Percentiles rank a stretch among this genome's conserved stretches.
Conservation (phyloP, 1,140 invertebrate species). For the Drosophila azteca region DNA sequence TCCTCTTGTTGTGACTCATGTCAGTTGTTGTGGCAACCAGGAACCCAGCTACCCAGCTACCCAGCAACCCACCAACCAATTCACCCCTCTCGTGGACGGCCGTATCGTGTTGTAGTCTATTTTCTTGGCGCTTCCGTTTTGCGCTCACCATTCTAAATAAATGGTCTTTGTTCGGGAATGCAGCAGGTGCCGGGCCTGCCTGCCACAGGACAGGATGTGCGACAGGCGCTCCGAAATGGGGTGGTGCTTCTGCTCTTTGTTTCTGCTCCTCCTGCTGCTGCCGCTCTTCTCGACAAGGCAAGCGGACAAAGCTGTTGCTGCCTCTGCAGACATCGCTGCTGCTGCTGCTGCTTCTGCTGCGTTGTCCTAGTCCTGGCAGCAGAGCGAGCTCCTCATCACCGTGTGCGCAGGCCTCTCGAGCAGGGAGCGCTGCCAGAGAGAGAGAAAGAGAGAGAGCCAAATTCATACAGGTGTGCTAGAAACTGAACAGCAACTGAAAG, state of each 20-base stretch:
- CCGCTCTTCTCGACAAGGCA: constrained; percentile 3
- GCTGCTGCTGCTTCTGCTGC: constrained; percentile 17
- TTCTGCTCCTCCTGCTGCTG: background rate
- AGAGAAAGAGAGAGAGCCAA: constrained; percentile 25
- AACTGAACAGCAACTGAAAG: background rate
- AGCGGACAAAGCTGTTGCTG: constrained; percentile 51
- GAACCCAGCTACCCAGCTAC: constrained; percentile 1
- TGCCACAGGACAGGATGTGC: constrained; percentile 62
- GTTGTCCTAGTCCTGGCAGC: constrained; percentile 73
- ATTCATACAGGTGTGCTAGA: constrained; percentile 67
- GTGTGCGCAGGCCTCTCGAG: constrained; percentile 37
- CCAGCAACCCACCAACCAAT: constrained; percentile 3
- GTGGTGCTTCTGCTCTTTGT: background rate
- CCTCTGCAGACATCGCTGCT: constrained; percentile 24
- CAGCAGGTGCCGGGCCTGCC: constrained; percentile 73
- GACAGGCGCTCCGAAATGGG: constrained; percentile 19
- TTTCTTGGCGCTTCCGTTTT: constrained; percentile 73
- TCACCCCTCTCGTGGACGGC: background rate
- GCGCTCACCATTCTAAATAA: constrained; percentile 76
- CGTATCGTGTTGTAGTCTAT: constrained; percentile 52
- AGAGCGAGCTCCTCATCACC: constrained; percentile 7
- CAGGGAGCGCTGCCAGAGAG: background rate
- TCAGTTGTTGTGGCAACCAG: constrained; percentile 65
- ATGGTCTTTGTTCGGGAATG: constrained; percentile 68
- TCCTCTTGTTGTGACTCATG: constrained; percentile 52